Evolutionary conservation across 2,888 invertebrate species (phyloP).

Genomic region (Fragum sueziense): DNA sequence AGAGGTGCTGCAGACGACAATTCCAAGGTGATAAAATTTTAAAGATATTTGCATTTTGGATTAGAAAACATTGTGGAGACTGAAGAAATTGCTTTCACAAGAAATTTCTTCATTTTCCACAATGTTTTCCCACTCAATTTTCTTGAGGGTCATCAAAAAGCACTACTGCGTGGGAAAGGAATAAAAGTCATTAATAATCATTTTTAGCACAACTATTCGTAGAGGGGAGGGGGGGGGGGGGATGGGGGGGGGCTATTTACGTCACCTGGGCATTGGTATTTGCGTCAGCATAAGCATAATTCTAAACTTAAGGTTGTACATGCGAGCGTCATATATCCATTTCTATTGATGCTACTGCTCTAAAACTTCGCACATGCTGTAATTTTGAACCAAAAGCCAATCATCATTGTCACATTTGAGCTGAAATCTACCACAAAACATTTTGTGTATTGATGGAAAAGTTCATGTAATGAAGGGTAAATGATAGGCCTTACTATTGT

Average conservation of each 20-base stretch:
- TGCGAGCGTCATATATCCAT: neutral
- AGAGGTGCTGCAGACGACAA: neutral
- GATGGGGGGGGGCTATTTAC: too few species aligned
- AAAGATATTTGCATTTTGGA: too few species aligned
- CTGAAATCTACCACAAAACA: too few species aligned
- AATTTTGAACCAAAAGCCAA: too few species aligned
- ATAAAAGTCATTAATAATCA: too few species aligned
- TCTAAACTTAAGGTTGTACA: too few species aligned
- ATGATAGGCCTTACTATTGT: neutral
- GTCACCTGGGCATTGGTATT: too few species aligned
- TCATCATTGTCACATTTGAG: neutral
- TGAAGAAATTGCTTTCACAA: neutral
- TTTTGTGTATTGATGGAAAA: neutral
- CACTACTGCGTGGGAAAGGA: too few species aligned
- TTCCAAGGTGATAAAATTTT: too few species aligned
- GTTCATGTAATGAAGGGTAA: neutral
- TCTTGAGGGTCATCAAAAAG: neutral
- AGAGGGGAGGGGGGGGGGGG: too few species aligned
- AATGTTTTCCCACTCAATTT: neutral
- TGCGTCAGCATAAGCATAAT: neutral
- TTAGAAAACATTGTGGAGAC: too few species aligned
- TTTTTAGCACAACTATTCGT: too few species aligned
- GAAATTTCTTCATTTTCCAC: neutral
- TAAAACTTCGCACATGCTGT: neutral
- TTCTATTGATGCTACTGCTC: neutral